These are phyloP conservation scores for Chionoecetes opilio DNA, from an alignment of 1,140 invertebrate species.

Conservation along the genomic window DNA sequence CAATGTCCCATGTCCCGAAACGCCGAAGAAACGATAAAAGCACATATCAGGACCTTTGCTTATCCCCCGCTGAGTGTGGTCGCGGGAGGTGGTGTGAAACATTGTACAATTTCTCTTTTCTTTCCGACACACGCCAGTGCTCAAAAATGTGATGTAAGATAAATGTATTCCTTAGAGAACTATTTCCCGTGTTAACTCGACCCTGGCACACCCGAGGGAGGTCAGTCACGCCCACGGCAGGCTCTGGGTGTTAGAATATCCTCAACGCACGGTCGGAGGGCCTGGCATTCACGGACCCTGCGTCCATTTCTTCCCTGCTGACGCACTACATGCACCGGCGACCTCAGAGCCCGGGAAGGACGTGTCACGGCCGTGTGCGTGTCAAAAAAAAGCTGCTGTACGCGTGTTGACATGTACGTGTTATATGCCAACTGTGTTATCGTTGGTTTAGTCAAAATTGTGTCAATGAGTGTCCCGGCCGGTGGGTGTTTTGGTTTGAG, in stretches of 20 bases:
- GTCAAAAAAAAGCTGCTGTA: too few species aligned
- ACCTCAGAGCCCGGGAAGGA: not conserved
- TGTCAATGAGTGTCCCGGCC: slow-evolving; percentile 32
- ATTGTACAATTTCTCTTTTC: too few species aligned
- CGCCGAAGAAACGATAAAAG: not conserved
- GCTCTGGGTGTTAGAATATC: not conserved
- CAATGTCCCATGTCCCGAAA: not conserved
- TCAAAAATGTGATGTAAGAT: slow-evolving; percentile 74
- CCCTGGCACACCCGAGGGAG: not conserved
- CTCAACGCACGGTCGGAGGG: not conserved
- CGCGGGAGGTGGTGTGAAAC: not conserved
- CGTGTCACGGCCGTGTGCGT: not conserved
- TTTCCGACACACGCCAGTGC: slow-evolving; percentile 44
- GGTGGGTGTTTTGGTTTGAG: not conserved
- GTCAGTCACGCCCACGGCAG: too few species aligned
- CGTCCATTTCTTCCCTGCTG: not conserved
- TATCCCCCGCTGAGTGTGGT: not conserved
- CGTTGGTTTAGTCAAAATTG: slow-evolving; percentile 49
- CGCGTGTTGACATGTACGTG: not conserved
- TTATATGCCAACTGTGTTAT: not conserved
- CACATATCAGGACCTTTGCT: slow-evolving; percentile 44
- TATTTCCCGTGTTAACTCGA: not conserved
- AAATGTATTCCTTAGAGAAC: slow-evolving; percentile 1
- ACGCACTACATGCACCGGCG: not conserved
- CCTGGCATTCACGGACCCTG: not conserved